phyloP scores from a whole-genome alignment of 2,113 vertebrate genomes.

The Tor tambroides region DNA sequence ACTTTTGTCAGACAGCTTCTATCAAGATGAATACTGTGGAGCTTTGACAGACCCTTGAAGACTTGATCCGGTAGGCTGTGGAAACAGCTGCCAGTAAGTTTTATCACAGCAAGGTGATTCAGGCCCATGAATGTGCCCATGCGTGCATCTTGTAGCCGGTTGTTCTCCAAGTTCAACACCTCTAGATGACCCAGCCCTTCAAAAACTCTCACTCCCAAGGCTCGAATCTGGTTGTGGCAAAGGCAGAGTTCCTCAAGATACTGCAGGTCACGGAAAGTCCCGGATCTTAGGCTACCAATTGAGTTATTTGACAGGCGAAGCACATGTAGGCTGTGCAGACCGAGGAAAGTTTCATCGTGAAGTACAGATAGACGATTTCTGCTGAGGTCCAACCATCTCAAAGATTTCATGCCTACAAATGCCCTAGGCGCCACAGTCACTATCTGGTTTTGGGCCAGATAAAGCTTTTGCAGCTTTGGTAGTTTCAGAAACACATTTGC shows the following conservation, averaged over 20 bases:
- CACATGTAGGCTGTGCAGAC: conserved; percentile 87
- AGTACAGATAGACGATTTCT: conserved; percentile 85
- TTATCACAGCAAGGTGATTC: conserved; percentile 86
- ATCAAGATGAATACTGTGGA: conserved; percentile 95
- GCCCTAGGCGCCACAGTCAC: conserved; percentile 83
- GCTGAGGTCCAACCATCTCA: conserved; percentile 93
- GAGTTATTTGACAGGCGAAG: conserved; percentile 90
- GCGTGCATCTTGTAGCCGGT: conserved; percentile 86
- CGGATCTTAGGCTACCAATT: conserved; percentile 78
- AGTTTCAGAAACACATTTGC: conserved; percentile 87
- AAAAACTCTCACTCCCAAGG: conserved; percentile 82
- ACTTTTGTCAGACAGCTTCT: conserved; percentile 84
- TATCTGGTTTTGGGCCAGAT: conserved; percentile 90
- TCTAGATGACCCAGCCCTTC: conserved; percentile 89
- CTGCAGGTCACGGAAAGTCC: conserved; percentile 90
- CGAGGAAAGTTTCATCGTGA: conserved; percentile 88
- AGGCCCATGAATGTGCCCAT: conserved; percentile 83
- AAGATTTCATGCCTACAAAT: conserved; percentile 88
- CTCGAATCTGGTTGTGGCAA: conserved; percentile 84
- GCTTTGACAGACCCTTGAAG: conserved; percentile 84
- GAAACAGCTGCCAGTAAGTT: conserved; percentile 90
- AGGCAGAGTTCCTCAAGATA: conserved; percentile 92
- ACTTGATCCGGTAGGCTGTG: conserved; percentile 79
- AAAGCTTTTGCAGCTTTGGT: conserved; percentile 90
- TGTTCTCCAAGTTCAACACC: conserved; percentile 88